These are phyloP conservation scores for Ageneiosus marmoratus DNA, from an alignment of 2,113 vertebrate genomes.

Conservation along the genomic window DNA sequence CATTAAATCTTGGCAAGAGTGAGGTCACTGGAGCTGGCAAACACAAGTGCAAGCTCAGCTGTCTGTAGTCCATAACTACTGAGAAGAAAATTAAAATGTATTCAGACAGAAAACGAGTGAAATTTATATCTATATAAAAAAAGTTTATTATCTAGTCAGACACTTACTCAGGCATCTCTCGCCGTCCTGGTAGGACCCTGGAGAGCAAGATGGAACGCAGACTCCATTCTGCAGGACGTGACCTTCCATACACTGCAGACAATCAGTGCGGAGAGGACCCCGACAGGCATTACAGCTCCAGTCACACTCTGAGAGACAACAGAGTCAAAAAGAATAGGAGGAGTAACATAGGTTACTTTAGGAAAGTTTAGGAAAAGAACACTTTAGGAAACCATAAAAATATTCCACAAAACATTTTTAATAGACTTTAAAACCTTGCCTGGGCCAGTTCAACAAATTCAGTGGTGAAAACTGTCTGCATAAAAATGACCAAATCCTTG, in stretches of 20 bases:
- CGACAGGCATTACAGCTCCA: conserved; percentile 90
- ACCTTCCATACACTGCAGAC: conserved; percentile 92
- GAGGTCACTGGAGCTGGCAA: background rate
- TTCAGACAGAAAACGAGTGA: conserved; percentile 27
- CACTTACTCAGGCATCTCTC: conserved; percentile 85
- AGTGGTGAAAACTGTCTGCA: no score
- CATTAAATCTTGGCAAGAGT: conserved; percentile 35
- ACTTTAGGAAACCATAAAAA: no score
- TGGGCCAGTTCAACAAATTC: no score
- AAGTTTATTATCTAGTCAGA: conserved; percentile 13
- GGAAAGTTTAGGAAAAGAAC: no score
- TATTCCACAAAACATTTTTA: no score
- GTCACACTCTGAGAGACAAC: conserved; percentile 82
- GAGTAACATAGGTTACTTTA: no score
- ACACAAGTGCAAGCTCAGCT: conserved; percentile 8
- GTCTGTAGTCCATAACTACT: background rate
- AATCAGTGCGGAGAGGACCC: conserved; percentile 84
- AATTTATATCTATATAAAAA: conserved; percentile 26
- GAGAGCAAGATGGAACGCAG: conserved; percentile 79
- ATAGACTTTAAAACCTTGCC: no score
- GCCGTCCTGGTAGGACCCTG: conserved; percentile 72
- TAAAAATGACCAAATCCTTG: no score
- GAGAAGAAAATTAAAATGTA: conserved; percentile 21
- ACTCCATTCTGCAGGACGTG: conserved; percentile 80
- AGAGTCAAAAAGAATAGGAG: background rate